Conservation (phyloP, 1,140 invertebrate species). For the Drosophila tropicalis region DNA sequence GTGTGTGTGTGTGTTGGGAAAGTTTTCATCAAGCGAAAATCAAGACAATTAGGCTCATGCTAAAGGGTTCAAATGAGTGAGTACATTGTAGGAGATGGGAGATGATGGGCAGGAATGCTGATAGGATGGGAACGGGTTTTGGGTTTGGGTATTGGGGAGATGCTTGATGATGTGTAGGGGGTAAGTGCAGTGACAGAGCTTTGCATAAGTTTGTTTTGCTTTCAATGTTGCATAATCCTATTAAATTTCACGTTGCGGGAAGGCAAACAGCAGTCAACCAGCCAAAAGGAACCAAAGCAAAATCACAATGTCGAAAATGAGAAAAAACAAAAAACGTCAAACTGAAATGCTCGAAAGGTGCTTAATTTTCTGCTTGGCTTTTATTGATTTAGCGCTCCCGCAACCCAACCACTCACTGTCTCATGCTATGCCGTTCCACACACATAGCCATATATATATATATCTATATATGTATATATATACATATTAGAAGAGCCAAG, state of each 20-base stretch:
- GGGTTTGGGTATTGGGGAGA: background rate
- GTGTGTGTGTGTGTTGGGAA: conserved; percentile 46
- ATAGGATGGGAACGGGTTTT: background rate
- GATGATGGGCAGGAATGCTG: conserved; percentile 17
- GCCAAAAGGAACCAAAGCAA: conserved; percentile 22
- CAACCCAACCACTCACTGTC: background rate
- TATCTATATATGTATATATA: conserved; percentile 22
- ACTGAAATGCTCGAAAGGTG: conserved; percentile 62
- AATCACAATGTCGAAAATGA: conserved; percentile 49
- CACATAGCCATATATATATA: conserved; percentile 5
- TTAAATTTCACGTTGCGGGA: conserved; percentile 73
- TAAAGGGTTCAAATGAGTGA: conserved; percentile 52
- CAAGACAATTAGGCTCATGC: conserved; percentile 71
- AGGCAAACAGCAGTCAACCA: conserved; percentile 40
- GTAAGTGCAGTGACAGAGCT: conserved; percentile 67
- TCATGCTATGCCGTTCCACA: background rate
- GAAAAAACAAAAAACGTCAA: conserved; percentile 14
- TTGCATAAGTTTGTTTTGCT: conserved; percentile 72
- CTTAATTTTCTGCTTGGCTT: conserved; percentile 76
- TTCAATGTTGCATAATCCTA: conserved; percentile 76
- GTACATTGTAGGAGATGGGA: conserved; percentile 18
- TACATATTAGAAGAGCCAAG: conserved; percentile 65
- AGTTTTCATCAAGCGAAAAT: conserved; percentile 77
- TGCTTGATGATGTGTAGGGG: background rate
- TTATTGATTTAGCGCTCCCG: conserved; percentile 68